A percentile compares a stretch with the other conserved stretches of the same genome.
phyloP scores from a whole-genome alignment of 2,888 invertebrate species.

The Euproctis similis region DNA sequence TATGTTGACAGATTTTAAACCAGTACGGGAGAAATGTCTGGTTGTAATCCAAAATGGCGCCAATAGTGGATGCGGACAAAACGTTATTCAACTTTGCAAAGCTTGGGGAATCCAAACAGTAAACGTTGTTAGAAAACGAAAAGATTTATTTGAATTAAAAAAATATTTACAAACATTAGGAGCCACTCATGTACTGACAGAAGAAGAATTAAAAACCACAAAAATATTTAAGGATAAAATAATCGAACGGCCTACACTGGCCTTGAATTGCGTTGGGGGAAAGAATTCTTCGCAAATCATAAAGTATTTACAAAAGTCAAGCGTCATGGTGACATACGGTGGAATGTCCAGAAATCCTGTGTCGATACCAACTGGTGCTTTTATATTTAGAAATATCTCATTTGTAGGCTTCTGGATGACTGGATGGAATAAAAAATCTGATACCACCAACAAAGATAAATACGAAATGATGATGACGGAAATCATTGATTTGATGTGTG shows the following conservation, averaged over 20 bases:
- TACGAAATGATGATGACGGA: constrained; percentile 93
- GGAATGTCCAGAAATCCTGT: constrained; percentile 98
- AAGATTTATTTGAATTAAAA: constrained; percentile 82
- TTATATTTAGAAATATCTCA: constrained; percentile 94
- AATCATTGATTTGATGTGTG: constrained; percentile 81
- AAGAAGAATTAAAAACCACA: constrained; percentile 54
- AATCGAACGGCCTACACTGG: constrained; percentile 83
- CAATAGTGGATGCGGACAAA: constrained; percentile 96
- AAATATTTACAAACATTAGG: constrained; percentile 83
- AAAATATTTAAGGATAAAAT: constrained; percentile 61
- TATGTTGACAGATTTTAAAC: constrained; percentile 93
- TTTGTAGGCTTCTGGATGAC: constrained; percentile 98
- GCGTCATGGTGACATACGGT: constrained; percentile 96
- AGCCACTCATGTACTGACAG: constrained; percentile 89
- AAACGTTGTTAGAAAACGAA: constrained; percentile 90
- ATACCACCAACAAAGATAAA: constrained; percentile 69
- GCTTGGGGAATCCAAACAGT: constrained; percentile 86
- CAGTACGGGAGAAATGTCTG: constrained; percentile 79
- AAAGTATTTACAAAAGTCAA: constrained; percentile 83
- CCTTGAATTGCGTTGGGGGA: constrained; percentile 97
- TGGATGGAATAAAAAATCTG: constrained; percentile 85
- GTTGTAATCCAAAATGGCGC: constrained; percentile 98
- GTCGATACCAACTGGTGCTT: constrained; percentile 79
- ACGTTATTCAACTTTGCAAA: constrained; percentile 94
- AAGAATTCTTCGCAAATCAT: constrained; percentile 87